phyloP scores from a whole-genome alignment of 2,888 invertebrate species.

The Rotaria sp. region DNA sequence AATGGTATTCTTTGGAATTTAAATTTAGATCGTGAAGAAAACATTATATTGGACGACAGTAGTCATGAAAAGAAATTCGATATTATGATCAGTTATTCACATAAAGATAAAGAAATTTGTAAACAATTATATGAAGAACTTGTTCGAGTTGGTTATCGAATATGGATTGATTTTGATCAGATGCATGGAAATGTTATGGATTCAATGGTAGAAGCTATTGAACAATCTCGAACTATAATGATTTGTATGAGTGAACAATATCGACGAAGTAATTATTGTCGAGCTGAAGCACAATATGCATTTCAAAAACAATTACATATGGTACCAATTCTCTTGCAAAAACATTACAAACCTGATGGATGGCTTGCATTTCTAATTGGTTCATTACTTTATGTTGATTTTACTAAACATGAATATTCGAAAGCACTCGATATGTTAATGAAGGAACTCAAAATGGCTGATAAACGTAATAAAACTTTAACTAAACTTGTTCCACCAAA shows the following conservation, averaged over 20 bases:
- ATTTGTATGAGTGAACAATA: neutral
- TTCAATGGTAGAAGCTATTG: neutral
- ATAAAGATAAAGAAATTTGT: neutral
- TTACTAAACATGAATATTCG: too few species aligned
- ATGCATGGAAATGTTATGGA: neutral
- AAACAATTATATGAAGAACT: neutral
- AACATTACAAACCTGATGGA: neutral
- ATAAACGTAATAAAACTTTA: too few species aligned
- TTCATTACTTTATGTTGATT: too few species aligned
- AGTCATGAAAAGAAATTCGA: neutral
- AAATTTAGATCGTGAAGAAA: too few species aligned
- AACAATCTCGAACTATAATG: neutral
- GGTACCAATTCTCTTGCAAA: neutral
- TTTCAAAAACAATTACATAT: neutral
- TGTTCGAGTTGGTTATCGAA: neutral
- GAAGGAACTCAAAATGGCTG: too few species aligned
- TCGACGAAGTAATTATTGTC: neutral
- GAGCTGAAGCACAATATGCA: neutral
- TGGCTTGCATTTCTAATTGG: neutral
- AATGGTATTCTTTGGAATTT: too few species aligned
- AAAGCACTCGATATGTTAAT: too few species aligned
- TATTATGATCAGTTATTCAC: neutral
- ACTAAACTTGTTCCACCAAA: too few species aligned
- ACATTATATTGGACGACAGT: too few species aligned
- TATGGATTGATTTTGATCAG: neutral